Evolutionary conservation across 2,797 vertebrate species (phyloP).

Genomic region (Amphiprion clarkii): DNA sequence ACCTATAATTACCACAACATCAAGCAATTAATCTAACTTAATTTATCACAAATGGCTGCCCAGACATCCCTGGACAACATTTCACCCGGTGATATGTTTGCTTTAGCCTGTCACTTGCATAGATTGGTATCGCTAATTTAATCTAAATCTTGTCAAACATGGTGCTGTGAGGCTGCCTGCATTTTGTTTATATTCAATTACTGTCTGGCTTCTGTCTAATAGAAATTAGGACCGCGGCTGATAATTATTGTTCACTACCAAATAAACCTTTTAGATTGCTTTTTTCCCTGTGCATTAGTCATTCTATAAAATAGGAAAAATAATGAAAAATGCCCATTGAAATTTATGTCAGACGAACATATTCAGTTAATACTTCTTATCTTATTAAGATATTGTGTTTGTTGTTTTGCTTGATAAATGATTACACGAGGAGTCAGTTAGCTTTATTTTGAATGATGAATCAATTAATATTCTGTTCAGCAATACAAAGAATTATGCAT

Average conservation of each 20-base stretch:
- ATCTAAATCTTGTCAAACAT: constrained; percentile 55
- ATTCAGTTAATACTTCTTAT: background rate
- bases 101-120: constrained; percentile 54
- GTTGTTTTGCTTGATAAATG: constrained; percentile 2
- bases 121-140: constrained; percentile 52
- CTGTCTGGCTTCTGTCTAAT: constrained; percentile 13
- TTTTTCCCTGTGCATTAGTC: background rate
- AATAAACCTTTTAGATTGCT: background rate
- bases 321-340: background rate
- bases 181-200: constrained; percentile 37
- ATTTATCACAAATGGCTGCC: constrained; percentile 68
- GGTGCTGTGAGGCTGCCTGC: constrained; percentile 19
- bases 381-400: background rate
- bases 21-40: constrained; percentile 63
- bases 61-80: constrained; percentile 60
- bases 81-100: constrained; percentile 62
- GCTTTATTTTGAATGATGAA: background rate
- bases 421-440: background rate
- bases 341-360: background rate
- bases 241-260: background rate
- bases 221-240: constrained; percentile 1
- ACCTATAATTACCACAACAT: constrained; percentile 68
- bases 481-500: constrained; percentile 12
- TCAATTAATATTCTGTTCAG: background rate
- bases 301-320: background rate